A percentile compares a stretch with the other conserved stretches of the same genome.
These are phyloP conservation scores for Agrotis exclamationis DNA, from an alignment of 2,888 invertebrate genomes.

Conservation along the genomic window DNA sequence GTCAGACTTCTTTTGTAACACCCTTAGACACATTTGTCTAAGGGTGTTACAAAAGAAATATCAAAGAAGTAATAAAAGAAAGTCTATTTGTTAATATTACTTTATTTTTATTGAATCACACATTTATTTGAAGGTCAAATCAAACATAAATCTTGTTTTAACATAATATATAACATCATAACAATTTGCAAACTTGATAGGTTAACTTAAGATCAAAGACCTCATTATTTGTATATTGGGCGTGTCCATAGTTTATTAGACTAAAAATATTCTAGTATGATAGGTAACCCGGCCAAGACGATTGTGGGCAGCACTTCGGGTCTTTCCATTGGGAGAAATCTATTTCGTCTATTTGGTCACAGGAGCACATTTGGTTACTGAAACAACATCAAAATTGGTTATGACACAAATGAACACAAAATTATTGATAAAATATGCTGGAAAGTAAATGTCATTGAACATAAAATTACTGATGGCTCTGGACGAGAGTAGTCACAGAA, in stretches of 20 bases:
- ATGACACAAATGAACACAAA: neutral
- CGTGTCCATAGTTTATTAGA: neutral
- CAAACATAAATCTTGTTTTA: neutral
- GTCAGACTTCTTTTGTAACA: too few relatives aligned
- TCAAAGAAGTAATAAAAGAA: neutral
- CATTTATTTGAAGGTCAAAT: constrained; percentile 3
- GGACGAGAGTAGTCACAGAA: neutral
- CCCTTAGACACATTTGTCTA: too few relatives aligned
- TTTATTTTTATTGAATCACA: neutral
- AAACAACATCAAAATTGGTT: constrained; percentile 24
- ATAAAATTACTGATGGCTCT: neutral
- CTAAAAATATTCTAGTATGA: constrained; percentile 17
- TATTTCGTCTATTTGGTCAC: constrained; percentile 46
- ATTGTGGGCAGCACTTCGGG: constrained; percentile 6
- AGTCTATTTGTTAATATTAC: neutral
- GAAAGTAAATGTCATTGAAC: neutral
- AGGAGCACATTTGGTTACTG: constrained; percentile 52
- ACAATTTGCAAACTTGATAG: neutral
- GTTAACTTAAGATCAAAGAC: constrained; percentile 12
- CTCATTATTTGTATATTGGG: neutral
- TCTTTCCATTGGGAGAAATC: constrained; percentile 54
- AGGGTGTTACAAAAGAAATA: too few relatives aligned
- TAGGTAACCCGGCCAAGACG: constrained; percentile 13
- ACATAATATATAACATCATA: neutral
- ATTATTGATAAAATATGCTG: neutral